These are phyloP conservation scores for Spialia ferax DNA, from an alignment of 2,888 invertebrate genomes.

Conservation along the genomic window DNA sequence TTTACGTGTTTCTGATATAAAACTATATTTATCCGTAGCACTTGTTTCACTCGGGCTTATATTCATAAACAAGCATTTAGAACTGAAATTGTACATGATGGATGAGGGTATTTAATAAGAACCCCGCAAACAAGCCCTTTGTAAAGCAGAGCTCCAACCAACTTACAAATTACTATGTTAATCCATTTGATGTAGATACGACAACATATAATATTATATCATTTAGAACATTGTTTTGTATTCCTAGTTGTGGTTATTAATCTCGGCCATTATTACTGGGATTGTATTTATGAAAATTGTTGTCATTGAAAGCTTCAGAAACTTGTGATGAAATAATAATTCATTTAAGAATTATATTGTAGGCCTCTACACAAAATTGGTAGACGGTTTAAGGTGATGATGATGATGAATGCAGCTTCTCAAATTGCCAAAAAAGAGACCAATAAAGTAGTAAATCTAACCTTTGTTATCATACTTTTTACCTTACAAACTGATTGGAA, in stretches of 20 bases:
- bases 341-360: no score
- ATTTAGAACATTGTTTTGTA: not conserved
- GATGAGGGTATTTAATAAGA: conserved; percentile 16
- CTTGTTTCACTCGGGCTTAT: not conserved
- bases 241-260: not conserved
- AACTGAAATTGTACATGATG: not conserved
- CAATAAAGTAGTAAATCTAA: no score
- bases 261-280: not conserved
- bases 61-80: conserved; percentile 20
- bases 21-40: not conserved
- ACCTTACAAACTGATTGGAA: no score
- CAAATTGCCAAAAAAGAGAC: no score
- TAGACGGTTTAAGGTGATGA: no score
- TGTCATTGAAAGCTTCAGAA: not conserved
- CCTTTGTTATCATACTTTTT: no score
- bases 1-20: not conserved
- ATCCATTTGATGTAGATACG: conserved; percentile 4
- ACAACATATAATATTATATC: not conserved
- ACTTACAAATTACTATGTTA: conserved; percentile 21
- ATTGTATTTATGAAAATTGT: not conserved
- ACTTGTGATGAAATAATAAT: no score
- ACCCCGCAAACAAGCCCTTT: conserved; percentile 15
- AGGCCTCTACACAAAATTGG: no score
- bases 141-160: not conserved
- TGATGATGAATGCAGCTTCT: no score